Conservation (phyloP, 1,140 invertebrate genomes). For the Meloidogyne hapla region DNA sequence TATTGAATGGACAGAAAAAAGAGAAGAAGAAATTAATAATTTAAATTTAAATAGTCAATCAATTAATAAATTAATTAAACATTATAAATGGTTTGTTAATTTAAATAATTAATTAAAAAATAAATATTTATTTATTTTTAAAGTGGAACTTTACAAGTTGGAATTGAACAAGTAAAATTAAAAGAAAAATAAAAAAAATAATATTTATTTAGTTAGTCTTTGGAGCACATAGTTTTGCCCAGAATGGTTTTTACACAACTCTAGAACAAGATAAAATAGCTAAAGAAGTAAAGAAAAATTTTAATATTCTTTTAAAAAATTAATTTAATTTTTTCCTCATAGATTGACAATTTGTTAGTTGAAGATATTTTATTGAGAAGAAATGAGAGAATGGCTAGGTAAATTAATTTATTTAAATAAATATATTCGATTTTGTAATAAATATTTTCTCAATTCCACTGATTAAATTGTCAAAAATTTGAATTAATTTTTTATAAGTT, state of each 20-base stretch:
- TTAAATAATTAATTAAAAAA: neutral
- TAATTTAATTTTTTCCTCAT: neutral
- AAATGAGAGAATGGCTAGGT: constrained; percentile 37
- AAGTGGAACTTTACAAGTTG: constrained; percentile 2
- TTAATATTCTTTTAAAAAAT: neutral
- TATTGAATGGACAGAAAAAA: constrained; percentile 45
- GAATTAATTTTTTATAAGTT: too few species aligned
- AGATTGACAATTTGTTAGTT: constrained; percentile 37
- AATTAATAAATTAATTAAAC: constrained; percentile 6
- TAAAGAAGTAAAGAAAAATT: constrained; percentile 14
- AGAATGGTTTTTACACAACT: constrained; percentile 33
- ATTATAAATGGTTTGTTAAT: neutral
- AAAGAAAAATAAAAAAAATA: neutral
- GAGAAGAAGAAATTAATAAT: neutral
- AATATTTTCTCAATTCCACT: too few species aligned
- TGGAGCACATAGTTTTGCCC: constrained; percentile 29
- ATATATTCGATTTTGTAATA: too few species aligned
- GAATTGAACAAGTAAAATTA: constrained; percentile 7
- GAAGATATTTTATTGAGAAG: constrained; percentile 38
- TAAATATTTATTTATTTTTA: neutral
- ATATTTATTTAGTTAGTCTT: constrained; percentile 24
- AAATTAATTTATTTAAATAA: neutral
- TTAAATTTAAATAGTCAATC: neutral
- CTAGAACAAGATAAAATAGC: constrained; percentile 30
- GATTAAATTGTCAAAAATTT: too few species aligned